A percentile compares a stretch with the other conserved stretches of the same genome.
Evolutionary conservation across 2,113 vertebrate genomes (phyloP).

Genomic region (Peucedramus taeniatus): DNA sequence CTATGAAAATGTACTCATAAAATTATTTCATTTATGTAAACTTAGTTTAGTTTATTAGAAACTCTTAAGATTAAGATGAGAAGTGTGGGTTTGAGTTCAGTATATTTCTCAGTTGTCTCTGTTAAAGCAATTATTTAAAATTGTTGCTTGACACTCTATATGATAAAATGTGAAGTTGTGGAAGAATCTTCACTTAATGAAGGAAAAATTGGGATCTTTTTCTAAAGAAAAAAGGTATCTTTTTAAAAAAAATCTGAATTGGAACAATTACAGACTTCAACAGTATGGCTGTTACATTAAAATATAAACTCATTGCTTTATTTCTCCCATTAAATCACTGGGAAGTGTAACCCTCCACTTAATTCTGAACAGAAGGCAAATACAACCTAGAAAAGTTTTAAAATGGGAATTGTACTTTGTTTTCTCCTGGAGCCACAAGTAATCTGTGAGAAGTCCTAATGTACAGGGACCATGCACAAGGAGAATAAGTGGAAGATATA

Average conservation of each 20-base stretch:
- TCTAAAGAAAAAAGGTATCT: not conserved
- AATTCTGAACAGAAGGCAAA: not conserved
- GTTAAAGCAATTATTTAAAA: not conserved
- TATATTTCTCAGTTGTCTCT: not conserved
- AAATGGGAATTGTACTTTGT: rapidly evolving
- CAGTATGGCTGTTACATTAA: not conserved
- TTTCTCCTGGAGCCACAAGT: not conserved
- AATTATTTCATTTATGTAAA: not conserved
- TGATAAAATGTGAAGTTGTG: not conserved
- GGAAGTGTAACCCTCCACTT: not conserved
- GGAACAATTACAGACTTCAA: not conserved
- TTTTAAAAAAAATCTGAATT: not conserved
- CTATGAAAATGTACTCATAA: not conserved
- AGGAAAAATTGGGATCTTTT: not conserved
- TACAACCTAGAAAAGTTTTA: not conserved
- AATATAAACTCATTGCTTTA: not conserved
- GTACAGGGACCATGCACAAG: not conserved
- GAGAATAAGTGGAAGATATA: not conserved
- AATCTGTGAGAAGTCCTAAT: not conserved
- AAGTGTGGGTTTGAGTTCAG: not conserved
- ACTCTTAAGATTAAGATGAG: not conserved
- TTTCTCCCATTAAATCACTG: not conserved
- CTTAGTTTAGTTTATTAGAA: not conserved
- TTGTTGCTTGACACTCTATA: not conserved
- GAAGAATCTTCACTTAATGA: not conserved